A percentile compares a stretch with the other conserved stretches of the same genome.
These are phyloP conservation scores for Parotia lawesii DNA, from an alignment of 2,113 vertebrate genomes.

Conservation along the genomic window DNA sequence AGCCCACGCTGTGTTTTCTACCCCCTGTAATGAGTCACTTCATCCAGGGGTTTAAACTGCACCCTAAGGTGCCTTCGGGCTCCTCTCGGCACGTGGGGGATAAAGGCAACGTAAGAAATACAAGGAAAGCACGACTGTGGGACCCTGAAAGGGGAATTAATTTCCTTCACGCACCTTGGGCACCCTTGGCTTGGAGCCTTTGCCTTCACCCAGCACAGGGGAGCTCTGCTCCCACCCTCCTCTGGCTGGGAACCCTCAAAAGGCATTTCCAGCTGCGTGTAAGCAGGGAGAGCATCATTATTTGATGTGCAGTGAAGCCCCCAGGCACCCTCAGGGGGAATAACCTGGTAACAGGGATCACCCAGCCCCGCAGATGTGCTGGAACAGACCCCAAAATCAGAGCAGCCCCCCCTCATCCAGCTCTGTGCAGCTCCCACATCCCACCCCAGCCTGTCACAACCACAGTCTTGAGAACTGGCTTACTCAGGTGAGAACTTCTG, in stretches of 20 bases:
- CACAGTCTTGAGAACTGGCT: accelerated
- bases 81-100: accelerated
- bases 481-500: background rate
- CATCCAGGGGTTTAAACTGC: background rate
- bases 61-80: accelerated
- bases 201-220: background rate
- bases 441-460: background rate
- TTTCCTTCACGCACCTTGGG: background rate
- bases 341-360: background rate
- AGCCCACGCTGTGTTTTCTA: background rate
- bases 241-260: background rate
- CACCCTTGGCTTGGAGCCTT: background rate
- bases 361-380: accelerated
- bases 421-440: background rate
- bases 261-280: accelerated
- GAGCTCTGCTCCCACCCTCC: background rate
- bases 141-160: background rate
- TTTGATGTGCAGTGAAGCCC: background rate
- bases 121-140: background rate
- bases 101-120: background rate
- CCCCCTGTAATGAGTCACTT: background rate
- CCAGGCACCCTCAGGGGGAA: background rate
- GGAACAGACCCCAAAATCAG: background rate
- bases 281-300: background rate
- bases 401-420: background rate